Base-by-base conservation (phyloP, 2,797 vertebrate genomes). In the Propithecus deckenii region DNA sequence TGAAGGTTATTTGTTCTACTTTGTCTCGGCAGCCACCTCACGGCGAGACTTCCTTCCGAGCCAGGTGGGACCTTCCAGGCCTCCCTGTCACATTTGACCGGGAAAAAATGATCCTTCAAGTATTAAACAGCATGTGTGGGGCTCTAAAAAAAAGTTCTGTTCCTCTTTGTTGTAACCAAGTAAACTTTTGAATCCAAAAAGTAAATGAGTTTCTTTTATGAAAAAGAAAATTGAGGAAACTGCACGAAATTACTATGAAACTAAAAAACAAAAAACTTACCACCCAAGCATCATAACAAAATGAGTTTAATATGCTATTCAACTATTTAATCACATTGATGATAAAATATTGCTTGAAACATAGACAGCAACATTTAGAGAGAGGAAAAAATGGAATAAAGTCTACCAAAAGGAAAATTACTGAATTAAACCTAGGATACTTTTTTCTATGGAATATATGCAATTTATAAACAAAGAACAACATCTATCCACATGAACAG, bases 1-100 rank as follows among this genome's bases (percentile, higher is more conserved):
- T 52, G 83, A 67, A 48, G 78, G 86, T 84, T 76, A 80, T 86
- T 94, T 88, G 86, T 79, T 89, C 78, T 91, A 38, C 63, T 86
- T 72, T 89, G 78, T 79, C 91, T 59, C 30, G 30, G 41, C 38
- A 76, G 61, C 48, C 79, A 38, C 41, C 63, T 72, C 79, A 20
- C 63, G 87, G 75, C n/a, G 18, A 8, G 55, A 12, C 52, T 63
- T 32, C 76, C 71, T 72, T 52, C 86, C 48, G 0, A 48, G 35
- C 43, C 12, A 5, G 25, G 55, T 11, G 87, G 72, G 65, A 38
- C 71, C 11, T 35, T 13, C 35, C 75, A 32, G 84, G 25, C 76
- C 59, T 69, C 15, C 38, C 18, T 6, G 46, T 18, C 46, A 2
- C 12, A 0, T 18, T 1, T 2, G 20, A 25, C 57, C 57, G 76